Conservation (phyloP, 2,113 vertebrate genomes). For the Serinus canaria region DNA sequence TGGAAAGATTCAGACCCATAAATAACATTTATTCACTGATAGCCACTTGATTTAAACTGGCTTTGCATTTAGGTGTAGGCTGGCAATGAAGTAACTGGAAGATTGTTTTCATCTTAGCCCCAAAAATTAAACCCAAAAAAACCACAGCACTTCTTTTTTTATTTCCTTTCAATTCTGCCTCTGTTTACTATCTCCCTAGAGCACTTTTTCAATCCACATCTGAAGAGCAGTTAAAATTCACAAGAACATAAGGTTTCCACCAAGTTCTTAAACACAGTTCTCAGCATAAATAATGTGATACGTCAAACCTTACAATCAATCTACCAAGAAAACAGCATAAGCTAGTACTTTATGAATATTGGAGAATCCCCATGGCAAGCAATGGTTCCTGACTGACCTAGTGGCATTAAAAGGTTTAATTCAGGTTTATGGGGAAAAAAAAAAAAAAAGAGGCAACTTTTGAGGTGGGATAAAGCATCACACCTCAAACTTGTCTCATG, state of each 20-base stretch:
- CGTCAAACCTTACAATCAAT: background rate
- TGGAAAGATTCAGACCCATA: background rate
- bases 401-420: background rate
- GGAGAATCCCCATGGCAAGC: background rate
- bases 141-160: background rate
- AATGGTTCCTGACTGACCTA: background rate
- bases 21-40: background rate
- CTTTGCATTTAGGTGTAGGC: background rate
- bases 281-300: background rate
- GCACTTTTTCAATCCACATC: background rate
- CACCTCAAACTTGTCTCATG: background rate
- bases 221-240: background rate
- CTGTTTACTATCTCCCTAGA: background rate
- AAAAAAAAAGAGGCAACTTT: too few species aligned
- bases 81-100: background rate
- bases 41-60: background rate
- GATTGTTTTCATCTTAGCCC: background rate
- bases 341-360: background rate
- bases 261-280: background rate
- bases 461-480: background rate
- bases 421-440: background rate
- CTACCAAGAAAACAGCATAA: background rate
- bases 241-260: background rate
- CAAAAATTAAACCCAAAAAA: background rate
- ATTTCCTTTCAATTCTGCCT: background rate